Conservation (phyloP, 2,797 vertebrate species). For the Antennarius maculatus region DNA sequence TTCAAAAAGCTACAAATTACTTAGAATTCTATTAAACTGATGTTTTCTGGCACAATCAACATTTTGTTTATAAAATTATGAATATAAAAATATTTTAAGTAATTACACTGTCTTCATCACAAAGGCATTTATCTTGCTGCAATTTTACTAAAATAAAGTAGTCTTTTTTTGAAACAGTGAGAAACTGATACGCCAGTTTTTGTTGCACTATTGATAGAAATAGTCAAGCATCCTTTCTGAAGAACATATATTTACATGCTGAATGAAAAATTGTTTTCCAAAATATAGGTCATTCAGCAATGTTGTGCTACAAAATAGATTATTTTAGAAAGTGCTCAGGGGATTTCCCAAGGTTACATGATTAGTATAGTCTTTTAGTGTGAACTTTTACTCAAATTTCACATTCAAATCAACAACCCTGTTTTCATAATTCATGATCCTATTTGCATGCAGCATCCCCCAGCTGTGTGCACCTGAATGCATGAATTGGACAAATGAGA, state of each 20-base stretch:
- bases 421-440: constrained; percentile 3
- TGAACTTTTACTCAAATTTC: constrained; percentile 3
- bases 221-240: neutral
- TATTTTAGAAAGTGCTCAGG: no score
- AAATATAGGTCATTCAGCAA: no score
- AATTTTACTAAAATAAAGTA: neutral
- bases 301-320: no score
- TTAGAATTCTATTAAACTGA: neutral
- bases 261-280: no score
- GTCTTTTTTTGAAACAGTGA: neutral
- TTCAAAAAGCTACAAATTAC: neutral
- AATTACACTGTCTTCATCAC: neutral
- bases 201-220: neutral
- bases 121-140: neutral
- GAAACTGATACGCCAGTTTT: neutral
- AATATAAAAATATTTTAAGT: neutral
- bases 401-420: constrained; percentile 4
- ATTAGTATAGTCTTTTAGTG: neutral
- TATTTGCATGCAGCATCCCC: constrained; percentile 12
- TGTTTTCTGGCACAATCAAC: neutral
- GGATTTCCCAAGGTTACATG: neutral
- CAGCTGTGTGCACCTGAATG: constrained; percentile 29
- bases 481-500: constrained; percentile 24
- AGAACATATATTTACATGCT: no score
- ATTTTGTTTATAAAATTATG: neutral